phyloP scores from a whole-genome alignment of 2,797 vertebrate species.

The Phataginus tricuspis region DNA sequence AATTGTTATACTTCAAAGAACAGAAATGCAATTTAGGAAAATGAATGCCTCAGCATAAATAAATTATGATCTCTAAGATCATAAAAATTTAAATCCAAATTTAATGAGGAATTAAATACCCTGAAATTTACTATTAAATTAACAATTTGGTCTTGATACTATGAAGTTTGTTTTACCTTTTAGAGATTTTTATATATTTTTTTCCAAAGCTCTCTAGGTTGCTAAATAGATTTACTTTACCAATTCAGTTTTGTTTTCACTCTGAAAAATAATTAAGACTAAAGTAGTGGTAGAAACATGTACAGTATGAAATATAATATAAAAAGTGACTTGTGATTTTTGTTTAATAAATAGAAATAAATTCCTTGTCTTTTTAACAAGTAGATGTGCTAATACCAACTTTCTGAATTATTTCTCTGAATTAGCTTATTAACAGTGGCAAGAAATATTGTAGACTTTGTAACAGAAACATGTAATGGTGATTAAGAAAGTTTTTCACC shows the following conservation, averaged over 20 bases:
- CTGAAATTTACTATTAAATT: slow-evolving; percentile 77
- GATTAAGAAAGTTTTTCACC: slow-evolving; percentile 56
- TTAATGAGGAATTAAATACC: slow-evolving; percentile 81
- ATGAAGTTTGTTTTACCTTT: slow-evolving; percentile 54
- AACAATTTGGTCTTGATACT: slow-evolving; percentile 73
- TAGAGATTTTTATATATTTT: neutral
- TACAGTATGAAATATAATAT: neutral
- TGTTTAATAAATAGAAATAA: neutral
- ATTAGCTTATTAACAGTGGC: neutral
- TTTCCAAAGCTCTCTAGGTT: neutral
- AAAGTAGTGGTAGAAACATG: neutral
- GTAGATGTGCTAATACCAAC: neutral
- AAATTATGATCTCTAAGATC: slow-evolving; percentile 75
- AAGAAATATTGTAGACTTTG: neutral
- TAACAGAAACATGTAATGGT: neutral
- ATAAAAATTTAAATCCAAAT: slow-evolving; percentile 85
- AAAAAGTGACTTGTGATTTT: neutral
- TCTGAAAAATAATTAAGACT: slow-evolving; percentile 41
- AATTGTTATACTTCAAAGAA: slow-evolving; percentile 82
- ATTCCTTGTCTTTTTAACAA: neutral
- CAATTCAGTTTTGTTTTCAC: slow-evolving; percentile 44
- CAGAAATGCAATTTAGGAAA: slow-evolving; percentile 81
- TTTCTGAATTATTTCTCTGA: neutral
- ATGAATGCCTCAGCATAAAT: slow-evolving; percentile 63
- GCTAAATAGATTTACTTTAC: neutral